These are phyloP conservation scores for Tethea ocularis DNA, from an alignment of 2,888 invertebrate genomes.

Conservation along the genomic window DNA sequence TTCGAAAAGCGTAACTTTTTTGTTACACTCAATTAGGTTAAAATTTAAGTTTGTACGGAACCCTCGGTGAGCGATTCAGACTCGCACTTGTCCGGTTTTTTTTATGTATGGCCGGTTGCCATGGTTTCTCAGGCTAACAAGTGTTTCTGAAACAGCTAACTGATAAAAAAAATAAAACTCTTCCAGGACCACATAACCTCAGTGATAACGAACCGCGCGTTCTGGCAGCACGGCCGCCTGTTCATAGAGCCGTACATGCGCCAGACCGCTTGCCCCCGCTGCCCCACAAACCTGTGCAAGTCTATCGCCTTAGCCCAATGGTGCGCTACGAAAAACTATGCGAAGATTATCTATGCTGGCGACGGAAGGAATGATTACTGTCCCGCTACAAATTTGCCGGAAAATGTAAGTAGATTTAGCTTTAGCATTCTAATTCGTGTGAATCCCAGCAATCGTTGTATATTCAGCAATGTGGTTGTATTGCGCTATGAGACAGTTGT, in stretches of 20 bases:
- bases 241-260: slow-evolving; percentile 74
- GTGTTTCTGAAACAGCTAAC: too few species aligned
- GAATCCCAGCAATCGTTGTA: background rate
- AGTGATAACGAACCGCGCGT: slow-evolving; percentile 69
- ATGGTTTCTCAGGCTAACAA: too few species aligned
- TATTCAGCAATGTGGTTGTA: background rate
- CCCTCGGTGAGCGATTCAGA: too few species aligned
- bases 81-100: too few species aligned
- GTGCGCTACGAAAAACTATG: slow-evolving; percentile 43
- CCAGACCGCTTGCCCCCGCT: slow-evolving; percentile 57
- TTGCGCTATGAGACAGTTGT: background rate
- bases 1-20: too few species aligned
- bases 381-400: slow-evolving; percentile 56
- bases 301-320: slow-evolving; percentile 63
- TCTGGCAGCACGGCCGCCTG: slow-evolving; percentile 63
- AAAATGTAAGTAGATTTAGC: slow-evolving; percentile 49
- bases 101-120: too few species aligned
- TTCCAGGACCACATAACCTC: slow-evolving; percentile 61
- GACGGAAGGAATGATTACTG: slow-evolving; percentile 76
- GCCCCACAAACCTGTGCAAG: slow-evolving; percentile 75
- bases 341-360: slow-evolving; percentile 56
- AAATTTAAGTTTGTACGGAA: too few species aligned
- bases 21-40: too few species aligned
- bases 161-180: background rate
- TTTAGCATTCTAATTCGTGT: background rate